Base-by-base conservation (phyloP, 2,113 vertebrate genomes). In the Connochaetes taurinus region DNA sequence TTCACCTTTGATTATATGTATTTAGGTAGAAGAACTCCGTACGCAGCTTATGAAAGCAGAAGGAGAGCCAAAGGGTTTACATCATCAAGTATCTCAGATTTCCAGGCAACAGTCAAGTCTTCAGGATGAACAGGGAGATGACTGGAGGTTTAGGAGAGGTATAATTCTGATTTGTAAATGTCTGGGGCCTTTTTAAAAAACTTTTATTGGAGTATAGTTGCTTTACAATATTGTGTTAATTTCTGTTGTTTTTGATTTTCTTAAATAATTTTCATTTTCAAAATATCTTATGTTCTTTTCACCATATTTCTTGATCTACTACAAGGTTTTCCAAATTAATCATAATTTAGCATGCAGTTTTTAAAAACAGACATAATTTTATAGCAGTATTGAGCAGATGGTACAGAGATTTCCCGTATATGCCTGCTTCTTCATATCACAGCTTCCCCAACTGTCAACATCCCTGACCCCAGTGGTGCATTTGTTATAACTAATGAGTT, bases 21-120 rank as follows among this genome's bases (percentile, higher is more conserved):
- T 98, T 98, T 98, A 99, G 99, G 98, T 99, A 97, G 99, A 99
- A 93, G 99, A 99, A 93, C 98, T 99, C 97, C 99, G 98, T 15
- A 97, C 98, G 17, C 99, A 99, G 40, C 99, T 99, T 88, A 80
- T 98, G 92, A 99, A 99, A 99, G 98, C 98, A 40, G 99, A 99
- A 98, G 98, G 99, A 0, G 98, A 99, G 82, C 99, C 98, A 57
- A 97, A 90, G 21, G 98, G 99, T 78, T 98, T 99, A 95, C 99
- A 99, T 4, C 98, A 98, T 97, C 99, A 99, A 98, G 97, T 98
- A 55, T 98, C 98, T 31, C 98, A 97, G 82, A 96, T 98, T 96
- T 67, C 98, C 85, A 84, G 96, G 43, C 99, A 98, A 78, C 97
- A 90, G 76, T 98, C 98, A 93, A 98, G 76, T 95, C 98, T 94